phyloP scores from a whole-genome alignment of 2,797 vertebrate species.

The Phalanger gymnotis region DNA sequence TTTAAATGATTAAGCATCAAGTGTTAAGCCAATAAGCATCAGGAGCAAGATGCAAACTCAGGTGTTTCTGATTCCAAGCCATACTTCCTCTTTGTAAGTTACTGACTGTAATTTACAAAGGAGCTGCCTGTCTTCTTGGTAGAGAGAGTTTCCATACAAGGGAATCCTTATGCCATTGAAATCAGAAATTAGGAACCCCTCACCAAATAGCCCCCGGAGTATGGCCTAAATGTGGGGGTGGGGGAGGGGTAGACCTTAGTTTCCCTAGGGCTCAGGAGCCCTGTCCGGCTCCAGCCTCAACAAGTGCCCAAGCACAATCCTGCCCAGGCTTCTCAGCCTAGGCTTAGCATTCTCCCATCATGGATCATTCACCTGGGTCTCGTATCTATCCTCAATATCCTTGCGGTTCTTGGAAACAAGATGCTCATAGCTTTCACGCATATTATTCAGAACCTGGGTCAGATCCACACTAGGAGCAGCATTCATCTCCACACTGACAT shows the following conservation, averaged over 20 bases:
- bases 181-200: background rate
- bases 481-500: conserved; percentile 83
- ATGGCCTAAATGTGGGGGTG: background rate
- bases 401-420: conserved; percentile 80
- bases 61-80: background rate
- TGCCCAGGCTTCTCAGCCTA: background rate
- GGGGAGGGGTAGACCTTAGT: background rate
- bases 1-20: background rate
- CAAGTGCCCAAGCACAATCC: background rate
- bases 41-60: background rate
- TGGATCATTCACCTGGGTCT: conserved; percentile 75
- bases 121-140: background rate
- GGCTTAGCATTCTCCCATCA: background rate
- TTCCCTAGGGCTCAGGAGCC: background rate
- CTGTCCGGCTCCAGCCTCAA: background rate
- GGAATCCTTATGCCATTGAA: background rate
- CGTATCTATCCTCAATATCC: conserved; percentile 79
- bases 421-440: conserved; percentile 80
- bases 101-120: background rate
- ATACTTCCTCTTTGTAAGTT: background rate
- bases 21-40: background rate
- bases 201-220: background rate
- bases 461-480: conserved; percentile 79
- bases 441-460: conserved; percentile 76
- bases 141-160: background rate